Evolutionary conservation across 2,888 invertebrate genomes (phyloP), one percentile per base, ranked within the genome.

Genomic region (Agrenia bidenticulata): DNA sequence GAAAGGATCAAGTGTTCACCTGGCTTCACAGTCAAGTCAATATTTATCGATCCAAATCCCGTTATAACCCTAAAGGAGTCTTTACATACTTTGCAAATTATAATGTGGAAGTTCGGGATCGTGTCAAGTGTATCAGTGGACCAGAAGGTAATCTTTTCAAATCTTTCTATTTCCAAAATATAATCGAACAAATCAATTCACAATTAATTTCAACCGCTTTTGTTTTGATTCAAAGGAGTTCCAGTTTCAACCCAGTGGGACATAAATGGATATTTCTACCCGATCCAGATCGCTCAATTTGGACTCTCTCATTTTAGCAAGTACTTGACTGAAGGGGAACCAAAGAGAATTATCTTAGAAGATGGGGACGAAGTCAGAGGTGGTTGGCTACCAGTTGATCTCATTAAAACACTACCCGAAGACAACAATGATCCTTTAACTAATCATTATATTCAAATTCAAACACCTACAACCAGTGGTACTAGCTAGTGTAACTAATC

Each of bases 221-320:
- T 11, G 7, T 49, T 17, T 11, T 51, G n/a, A 55, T 26, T 24
- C 27, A 59, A 27, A 41, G 66, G 67, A 13, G 94, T 96, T 17
- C 96, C 96, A 0, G 88, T 96, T 61, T 94, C 94, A n/a, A 93
- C 90, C 0, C 96, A 96, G 79, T 99, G 99, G 99, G 92, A 94
- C 77, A 89, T 90, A 39, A 87, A 88, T 70, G 98, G 98, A 0
- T 97, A 98, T 81, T 94, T 89, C 81, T 99, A 99, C 82, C 96
- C 98, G 0, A 98, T 96, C 1, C 98, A 99, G 82, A 96, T 99
- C 73, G 96, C 98, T 5, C 99, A 99, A 80, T 99, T 94, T 80
- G 99, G 94, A 0, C 81, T 99, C 63, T 93, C 96, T 11, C 99
- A 99, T 81, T 99, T 94, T 81, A 95, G 94, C 81, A 96, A 97